A percentile compares a stretch with the other conserved stretches of the same genome.
phyloP scores from a whole-genome alignment of 1,140 invertebrate species.

The Lasaia peninsularis region DNA sequence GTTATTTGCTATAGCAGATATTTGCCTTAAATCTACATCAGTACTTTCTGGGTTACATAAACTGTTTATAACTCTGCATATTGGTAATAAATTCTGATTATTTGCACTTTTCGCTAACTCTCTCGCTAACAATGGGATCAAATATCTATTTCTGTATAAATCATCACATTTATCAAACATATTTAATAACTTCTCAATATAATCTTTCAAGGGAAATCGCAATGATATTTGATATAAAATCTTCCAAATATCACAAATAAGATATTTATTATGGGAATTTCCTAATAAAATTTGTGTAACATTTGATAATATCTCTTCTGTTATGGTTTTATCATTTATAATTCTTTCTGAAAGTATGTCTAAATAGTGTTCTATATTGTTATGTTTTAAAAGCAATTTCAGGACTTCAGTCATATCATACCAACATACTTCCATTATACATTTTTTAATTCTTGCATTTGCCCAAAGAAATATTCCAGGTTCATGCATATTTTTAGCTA shows the following conservation, averaged over 20 bases:
- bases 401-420: conserved; percentile 34
- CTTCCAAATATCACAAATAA: conserved; percentile 37
- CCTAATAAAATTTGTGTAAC: conserved; percentile 35
- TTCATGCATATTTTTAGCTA: conserved; percentile 26
- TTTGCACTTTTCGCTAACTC: conserved; percentile 22
- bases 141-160: conserved; percentile 52
- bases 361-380: conserved; percentile 45
- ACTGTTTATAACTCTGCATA: conserved; percentile 41
- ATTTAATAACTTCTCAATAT: conserved; percentile 21
- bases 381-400: conserved; percentile 32
- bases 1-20: conserved; percentile 57
- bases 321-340: conserved; percentile 19
- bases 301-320: conserved; percentile 29
- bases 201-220: conserved; percentile 25
- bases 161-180: conserved; percentile 24
- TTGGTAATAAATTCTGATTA: conserved; percentile 29
- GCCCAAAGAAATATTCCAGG: conserved; percentile 47
- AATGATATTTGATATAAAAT: conserved; percentile 49
- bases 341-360: conserved; percentile 39
- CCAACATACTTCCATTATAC: conserved; percentile 37
- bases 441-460: conserved; percentile 36
- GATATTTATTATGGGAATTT: not conserved
- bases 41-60: conserved; percentile 46
- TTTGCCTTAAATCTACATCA: conserved; percentile 60
- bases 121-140: conserved; percentile 52